Evolutionary conservation across 1,140 invertebrate species (phyloP).

Genomic region (Geopemphigus sp.): DNA sequence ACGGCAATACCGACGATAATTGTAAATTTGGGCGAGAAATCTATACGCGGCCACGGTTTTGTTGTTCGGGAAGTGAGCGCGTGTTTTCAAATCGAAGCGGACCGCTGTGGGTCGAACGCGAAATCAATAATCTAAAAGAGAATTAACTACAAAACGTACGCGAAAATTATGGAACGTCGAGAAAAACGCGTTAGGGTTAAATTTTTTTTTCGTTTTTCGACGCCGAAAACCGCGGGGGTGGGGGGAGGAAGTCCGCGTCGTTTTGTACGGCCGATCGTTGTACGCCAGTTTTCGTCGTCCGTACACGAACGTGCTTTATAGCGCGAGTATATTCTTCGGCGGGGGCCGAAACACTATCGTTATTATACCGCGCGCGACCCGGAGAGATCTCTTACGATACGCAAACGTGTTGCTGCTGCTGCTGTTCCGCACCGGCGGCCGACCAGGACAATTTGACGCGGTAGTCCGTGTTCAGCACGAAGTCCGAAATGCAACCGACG

Average conservation of each 20-base stretch:
- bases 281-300: background rate
- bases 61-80: no score
- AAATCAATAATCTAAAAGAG: conserved; percentile 22
- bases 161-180: conserved; percentile 22
- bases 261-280: no score
- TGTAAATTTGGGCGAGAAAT: no score
- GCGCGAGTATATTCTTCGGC: no score
- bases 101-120: background rate
- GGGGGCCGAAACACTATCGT: no score
- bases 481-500: conserved; percentile 75
- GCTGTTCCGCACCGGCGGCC: conserved; percentile 26
- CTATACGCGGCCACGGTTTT: background rate
- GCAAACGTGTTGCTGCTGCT: no score
- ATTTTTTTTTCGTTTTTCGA: conserved; percentile 15
- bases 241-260: no score
- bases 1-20: no score
- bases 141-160: conserved; percentile 18
- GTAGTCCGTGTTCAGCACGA: conserved; percentile 76
- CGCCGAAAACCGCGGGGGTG: background rate
- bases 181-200: conserved; percentile 13
- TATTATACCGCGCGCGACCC: no score
- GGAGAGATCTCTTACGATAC: conserved; percentile 41
- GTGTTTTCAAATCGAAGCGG: no score
- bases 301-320: no score
- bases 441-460: conserved; percentile 61